phyloP scores from a whole-genome alignment of 92 coral and sea anemone species.

The Zoanthus solanderi region DNA sequence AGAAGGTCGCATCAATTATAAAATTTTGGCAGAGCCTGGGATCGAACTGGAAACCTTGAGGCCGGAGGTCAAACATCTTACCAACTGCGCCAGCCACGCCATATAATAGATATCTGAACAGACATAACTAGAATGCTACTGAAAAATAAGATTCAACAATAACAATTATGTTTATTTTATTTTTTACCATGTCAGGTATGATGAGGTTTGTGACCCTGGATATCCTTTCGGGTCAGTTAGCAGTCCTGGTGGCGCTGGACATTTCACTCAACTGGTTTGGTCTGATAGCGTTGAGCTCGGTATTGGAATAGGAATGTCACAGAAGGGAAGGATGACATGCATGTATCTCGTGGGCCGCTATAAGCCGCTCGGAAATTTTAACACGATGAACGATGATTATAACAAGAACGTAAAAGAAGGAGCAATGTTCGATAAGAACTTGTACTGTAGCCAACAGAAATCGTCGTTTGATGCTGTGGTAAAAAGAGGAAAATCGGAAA shows the following conservation, averaged over 20 bases:
- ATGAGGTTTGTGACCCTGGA: constrained; percentile 70
- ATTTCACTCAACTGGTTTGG: constrained; percentile 84
- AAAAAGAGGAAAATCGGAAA: not conserved
- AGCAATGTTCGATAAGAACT: constrained; percentile 1
- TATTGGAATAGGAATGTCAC: constrained; percentile 67
- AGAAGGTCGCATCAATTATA: too few relatives aligned
- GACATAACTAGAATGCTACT: too few relatives aligned
- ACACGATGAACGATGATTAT: constrained; percentile 54
- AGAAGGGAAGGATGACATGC: constrained; percentile 67
- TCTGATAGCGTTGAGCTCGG: constrained; percentile 80
- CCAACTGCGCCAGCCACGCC: too few relatives aligned
- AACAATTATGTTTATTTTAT: too few relatives aligned
- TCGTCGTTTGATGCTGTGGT: not conserved
- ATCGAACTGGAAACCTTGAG: too few relatives aligned
- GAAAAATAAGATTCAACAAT: too few relatives aligned
- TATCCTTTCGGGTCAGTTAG: constrained; percentile 68
- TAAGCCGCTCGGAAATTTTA: constrained; percentile 72
- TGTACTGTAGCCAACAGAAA: not conserved
- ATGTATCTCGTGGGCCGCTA: constrained; percentile 78
- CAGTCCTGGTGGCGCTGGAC: constrained; percentile 72
- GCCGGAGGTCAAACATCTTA: too few relatives aligned
- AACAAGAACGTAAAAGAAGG: constrained; percentile 72
- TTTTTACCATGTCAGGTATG: constrained; percentile 57
- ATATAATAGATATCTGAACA: too few relatives aligned
- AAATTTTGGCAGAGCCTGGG: too few relatives aligned